These are phyloP conservation scores for Ophthalmotilapia sp. DNA, from an alignment of 2,113 vertebrate genomes.

Conservation along the genomic window DNA sequence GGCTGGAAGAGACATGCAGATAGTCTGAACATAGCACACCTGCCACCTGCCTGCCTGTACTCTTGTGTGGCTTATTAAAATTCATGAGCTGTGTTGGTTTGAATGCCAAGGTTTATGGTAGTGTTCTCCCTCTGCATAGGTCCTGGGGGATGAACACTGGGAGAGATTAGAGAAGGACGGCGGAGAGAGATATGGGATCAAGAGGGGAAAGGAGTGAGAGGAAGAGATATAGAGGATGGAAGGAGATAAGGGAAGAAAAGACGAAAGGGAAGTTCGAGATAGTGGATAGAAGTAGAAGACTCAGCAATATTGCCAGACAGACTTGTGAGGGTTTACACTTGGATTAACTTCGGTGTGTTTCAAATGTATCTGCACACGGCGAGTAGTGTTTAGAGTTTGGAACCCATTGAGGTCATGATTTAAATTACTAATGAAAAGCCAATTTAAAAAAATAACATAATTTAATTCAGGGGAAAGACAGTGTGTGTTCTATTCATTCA, in stretches of 20 bases:
- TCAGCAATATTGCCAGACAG: neutral
- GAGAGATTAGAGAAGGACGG: conserved; percentile 45
- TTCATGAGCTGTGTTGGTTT: conserved; percentile 59
- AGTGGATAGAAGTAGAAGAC: neutral
- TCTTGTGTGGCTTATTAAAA: conserved; percentile 55
- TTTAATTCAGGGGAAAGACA: neutral
- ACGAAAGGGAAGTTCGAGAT: neutral
- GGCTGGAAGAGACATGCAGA: neutral
- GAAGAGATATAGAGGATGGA: conserved; percentile 1
- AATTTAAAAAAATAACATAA: neutral
- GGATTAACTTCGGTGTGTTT: neutral
- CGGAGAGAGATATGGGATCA: conserved; percentile 37
- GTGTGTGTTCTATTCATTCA: neutral
- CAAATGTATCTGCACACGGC: neutral
- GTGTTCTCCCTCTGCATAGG: conserved; percentile 21
- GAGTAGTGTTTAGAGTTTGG: neutral
- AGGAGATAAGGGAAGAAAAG: conserved; percentile 13
- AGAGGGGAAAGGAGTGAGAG: conserved; percentile 11
- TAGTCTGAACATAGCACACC: neutral
- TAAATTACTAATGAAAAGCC: neutral
- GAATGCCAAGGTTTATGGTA: conserved; percentile 65
- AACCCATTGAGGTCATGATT: neutral
- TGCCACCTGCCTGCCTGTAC: conserved; percentile 7
- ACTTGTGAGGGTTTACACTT: neutral
- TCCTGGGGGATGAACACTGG: conserved; percentile 38